Evolutionary conservation across 2,113 vertebrate species (phyloP).

Genomic region (Nesogale talazaci): DNA sequence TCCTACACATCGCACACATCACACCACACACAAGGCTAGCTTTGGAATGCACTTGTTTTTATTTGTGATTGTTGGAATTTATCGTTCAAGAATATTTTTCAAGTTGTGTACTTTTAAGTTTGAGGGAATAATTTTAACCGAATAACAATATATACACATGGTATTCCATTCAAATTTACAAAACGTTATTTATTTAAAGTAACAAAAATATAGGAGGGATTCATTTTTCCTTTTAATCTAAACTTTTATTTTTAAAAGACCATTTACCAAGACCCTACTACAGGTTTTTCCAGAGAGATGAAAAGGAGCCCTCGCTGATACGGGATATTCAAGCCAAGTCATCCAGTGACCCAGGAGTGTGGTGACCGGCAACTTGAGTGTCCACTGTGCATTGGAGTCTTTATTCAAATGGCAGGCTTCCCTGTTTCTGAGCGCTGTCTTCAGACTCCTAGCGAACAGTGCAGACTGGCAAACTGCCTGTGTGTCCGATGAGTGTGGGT

Average conservation of each 20-base stretch:
- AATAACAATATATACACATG: slow-evolving; percentile 24
- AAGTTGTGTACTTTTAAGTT: slow-evolving; percentile 63
- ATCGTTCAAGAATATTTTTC: slow-evolving; percentile 56
- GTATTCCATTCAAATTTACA: slow-evolving; percentile 61
- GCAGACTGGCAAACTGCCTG: not conserved
- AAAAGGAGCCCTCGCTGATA: not conserved
- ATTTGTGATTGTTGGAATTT: slow-evolving; percentile 56
- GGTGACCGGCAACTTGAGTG: not conserved
- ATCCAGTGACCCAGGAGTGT: not conserved
- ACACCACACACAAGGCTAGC: slow-evolving; percentile 44
- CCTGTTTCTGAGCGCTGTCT: not conserved
- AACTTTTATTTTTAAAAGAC: slow-evolving; percentile 45
- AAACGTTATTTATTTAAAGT: slow-evolving; percentile 16
- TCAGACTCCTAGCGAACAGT: not conserved
- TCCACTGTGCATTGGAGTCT: not conserved
- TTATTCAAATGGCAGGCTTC: not conserved
- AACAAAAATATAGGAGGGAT: slow-evolving; percentile 53
- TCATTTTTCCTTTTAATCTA: slow-evolving; percentile 35
- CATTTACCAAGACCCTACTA: not conserved
- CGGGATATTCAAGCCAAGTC: not conserved
- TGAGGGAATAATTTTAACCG: slow-evolving; percentile 23
- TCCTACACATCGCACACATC: not conserved
- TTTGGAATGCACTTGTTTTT: slow-evolving; percentile 77
- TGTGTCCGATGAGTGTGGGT: not conserved
- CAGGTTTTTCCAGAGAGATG: not conserved